Conservation (phyloP, 2,888 invertebrate species). For the Pheosia tremula region DNA sequence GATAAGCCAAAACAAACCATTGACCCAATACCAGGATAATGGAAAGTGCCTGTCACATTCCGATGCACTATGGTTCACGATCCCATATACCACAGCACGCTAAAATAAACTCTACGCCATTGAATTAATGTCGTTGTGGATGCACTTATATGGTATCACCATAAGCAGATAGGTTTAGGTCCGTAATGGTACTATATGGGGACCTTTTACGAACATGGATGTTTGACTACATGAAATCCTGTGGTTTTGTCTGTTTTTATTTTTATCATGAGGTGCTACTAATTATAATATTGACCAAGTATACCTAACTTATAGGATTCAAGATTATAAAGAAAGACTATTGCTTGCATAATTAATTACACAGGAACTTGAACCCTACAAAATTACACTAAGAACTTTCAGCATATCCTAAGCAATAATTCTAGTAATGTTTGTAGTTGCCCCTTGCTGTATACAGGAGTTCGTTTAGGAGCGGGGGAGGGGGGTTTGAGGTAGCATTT, state of each 20-base stretch:
- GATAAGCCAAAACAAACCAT: conserved; percentile 8
- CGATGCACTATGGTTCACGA: conserved; percentile 5
- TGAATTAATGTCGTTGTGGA: neutral
- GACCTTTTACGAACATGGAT: neutral
- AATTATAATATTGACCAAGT: too few species aligned
- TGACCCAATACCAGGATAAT: conserved; percentile 5
- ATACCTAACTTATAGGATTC: too few species aligned
- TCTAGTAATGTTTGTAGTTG: too few species aligned
- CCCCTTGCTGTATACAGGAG: too few species aligned
- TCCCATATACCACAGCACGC: neutral
- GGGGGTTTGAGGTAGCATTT: too few species aligned
- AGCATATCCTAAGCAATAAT: too few species aligned
- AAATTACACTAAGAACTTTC: too few species aligned
- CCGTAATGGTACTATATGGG: conserved; percentile 1
- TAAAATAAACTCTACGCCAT: neutral
- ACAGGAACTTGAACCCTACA: too few species aligned
- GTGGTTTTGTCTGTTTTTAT: neutral
- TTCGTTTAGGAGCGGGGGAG: too few species aligned
- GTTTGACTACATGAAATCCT: neutral
- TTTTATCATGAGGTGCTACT: too few species aligned
- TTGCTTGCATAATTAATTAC: too few species aligned
- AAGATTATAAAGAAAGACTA: too few species aligned
- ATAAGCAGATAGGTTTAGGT: neutral
- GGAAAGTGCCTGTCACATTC: conserved; percentile 9
- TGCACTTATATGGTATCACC: neutral